A percentile compares a stretch with the other conserved stretches of the same genome.
Conservation (phyloP, 2,888 invertebrate genomes). For the Tetheella fluctuosa region DNA sequence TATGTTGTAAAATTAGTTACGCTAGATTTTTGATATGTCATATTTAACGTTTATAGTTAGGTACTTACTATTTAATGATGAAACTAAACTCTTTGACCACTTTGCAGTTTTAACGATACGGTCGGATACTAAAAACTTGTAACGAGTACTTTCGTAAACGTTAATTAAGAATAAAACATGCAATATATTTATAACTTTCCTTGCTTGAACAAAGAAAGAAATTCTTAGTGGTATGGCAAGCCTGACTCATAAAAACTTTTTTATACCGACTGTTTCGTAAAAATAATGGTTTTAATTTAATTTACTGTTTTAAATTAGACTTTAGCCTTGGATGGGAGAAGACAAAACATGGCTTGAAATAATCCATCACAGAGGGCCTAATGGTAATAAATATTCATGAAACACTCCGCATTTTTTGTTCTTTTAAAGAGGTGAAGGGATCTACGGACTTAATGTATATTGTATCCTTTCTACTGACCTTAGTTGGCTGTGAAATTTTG, state of each 20-base stretch:
- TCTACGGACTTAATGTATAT: not conserved
- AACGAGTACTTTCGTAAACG: not conserved
- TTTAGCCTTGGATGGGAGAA: constrained; percentile 10
- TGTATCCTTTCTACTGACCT: constrained; percentile 2
- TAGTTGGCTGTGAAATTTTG: constrained; percentile 2
- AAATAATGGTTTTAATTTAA: constrained; percentile 10
- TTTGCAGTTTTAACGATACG: not conserved
- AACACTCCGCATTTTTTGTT: constrained; percentile 15
- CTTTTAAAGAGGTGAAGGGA: constrained; percentile 12
- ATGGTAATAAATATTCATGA: constrained; percentile 29
- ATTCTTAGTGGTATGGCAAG: not conserved
- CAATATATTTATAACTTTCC: constrained; percentile 3
- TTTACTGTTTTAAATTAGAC: constrained; percentile 12
- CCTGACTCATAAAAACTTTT: not conserved
- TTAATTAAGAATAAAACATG: not conserved
- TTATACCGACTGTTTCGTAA: constrained; percentile 1
- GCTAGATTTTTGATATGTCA: too few relatives aligned
- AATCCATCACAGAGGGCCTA: constrained; percentile 24
- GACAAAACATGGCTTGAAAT: constrained; percentile 21
- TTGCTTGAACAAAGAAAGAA: not conserved
- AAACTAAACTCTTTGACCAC: not conserved
- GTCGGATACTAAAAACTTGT: not conserved
- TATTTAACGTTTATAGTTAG: too few relatives aligned
- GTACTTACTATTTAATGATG: not conserved
- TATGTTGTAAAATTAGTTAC: not conserved